Percentiles rank a stretch among this genome's conserved stretches.
phyloP scores from a whole-genome alignment of 2,113 vertebrate genomes.

The Cynopterus brachyotis region DNA sequence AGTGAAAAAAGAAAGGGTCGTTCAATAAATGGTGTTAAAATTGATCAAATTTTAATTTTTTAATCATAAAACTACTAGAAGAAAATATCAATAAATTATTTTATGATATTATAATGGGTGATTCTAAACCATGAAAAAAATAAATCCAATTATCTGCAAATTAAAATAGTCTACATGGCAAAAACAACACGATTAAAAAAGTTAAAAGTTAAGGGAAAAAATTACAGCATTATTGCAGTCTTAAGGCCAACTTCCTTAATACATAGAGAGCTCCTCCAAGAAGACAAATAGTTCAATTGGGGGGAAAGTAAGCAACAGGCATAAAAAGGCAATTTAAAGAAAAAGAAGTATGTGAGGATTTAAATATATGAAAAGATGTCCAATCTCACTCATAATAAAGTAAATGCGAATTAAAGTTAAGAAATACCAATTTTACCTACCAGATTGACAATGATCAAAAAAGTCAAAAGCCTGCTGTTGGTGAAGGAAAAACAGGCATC shows the following conservation, averaged over 20 bases:
- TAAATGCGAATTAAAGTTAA: neutral
- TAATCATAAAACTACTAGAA: neutral
- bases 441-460: neutral
- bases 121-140: neutral
- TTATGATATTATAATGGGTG: neutral
- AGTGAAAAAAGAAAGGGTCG: neutral
- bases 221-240: neutral
- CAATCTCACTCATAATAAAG: neutral
- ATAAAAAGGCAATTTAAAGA: neutral
- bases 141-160: neutral
- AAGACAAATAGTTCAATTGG: neutral
- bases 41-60: neutral
- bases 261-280: neutral
- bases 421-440: neutral
- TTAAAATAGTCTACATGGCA: neutral
- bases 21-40: neutral
- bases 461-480: neutral
- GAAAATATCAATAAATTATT: neutral
- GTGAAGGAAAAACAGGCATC: neutral
- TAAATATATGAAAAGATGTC: neutral
- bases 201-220: neutral
- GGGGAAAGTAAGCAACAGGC: neutral
- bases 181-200: neutral
- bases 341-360: neutral
- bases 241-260: neutral